phyloP scores from a whole-genome alignment of 2,113 vertebrate species.

The Chiloscyllium plagiosum region DNA sequence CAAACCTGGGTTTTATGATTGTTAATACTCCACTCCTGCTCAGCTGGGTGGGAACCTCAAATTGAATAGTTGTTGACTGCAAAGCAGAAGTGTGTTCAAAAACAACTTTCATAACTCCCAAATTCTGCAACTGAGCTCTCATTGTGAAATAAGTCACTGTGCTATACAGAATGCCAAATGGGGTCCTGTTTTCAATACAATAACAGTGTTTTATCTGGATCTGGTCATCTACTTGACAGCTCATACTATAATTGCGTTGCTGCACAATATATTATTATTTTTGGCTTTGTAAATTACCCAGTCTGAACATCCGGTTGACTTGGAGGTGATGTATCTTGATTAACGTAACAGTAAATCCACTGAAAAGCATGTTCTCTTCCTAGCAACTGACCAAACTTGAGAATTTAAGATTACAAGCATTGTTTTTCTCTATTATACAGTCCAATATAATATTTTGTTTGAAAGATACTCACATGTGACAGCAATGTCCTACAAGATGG shows the following conservation, averaged over 20 bases:
- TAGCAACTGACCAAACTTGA: neutral
- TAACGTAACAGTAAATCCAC: neutral
- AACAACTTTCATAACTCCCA: conserved; percentile 5
- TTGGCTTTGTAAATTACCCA: neutral
- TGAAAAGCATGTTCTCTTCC: neutral
- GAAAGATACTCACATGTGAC: neutral
- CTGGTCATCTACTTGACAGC: neutral
- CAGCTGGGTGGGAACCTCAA: neutral
- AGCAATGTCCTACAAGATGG: neutral
- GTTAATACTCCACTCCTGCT: neutral
- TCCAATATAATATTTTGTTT: neutral
- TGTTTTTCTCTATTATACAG: neutral
- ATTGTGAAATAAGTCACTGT: neutral
- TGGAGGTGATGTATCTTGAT: neutral
- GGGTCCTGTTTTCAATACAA: neutral
- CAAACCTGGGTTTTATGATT: neutral
- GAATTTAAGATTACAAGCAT: neutral
- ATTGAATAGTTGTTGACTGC: neutral
- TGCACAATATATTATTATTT: neutral
- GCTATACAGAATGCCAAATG: neutral
- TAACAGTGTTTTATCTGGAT: neutral
- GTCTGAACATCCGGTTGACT: too few relatives aligned
- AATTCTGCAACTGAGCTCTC: neutral
- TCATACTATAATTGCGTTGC: neutral
- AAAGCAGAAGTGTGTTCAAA: conserved; percentile 19